phyloP scores from a whole-genome alignment of 1,140 invertebrate genomes.

The Lasioglossum albipes region DNA sequence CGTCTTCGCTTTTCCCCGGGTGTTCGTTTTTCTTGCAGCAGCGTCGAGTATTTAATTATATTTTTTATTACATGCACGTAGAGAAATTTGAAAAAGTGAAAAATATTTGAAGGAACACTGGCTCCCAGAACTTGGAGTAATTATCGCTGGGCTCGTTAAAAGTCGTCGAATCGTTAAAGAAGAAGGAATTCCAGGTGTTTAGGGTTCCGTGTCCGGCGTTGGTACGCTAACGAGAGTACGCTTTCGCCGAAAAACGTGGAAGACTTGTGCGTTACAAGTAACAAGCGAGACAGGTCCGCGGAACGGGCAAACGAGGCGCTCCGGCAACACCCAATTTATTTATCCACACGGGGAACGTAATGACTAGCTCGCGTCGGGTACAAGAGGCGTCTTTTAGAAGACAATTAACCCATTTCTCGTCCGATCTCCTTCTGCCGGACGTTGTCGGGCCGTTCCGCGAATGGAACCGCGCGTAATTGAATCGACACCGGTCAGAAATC shows the following conservation, averaged over 20 bases:
- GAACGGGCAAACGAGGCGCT: neutral
- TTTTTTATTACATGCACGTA: too few species aligned
- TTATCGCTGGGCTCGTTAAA: too few species aligned
- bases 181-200: too few species aligned
- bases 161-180: too few species aligned
- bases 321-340: constrained; percentile 27
- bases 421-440: constrained; percentile 13
- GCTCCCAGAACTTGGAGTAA: too few species aligned
- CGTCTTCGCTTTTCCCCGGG: neutral
- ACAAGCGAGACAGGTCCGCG: neutral
- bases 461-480: constrained; percentile 2
- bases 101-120: too few species aligned
- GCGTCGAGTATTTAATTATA: too few species aligned
- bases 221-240: too few species aligned
- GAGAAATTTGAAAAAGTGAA: too few species aligned
- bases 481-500: constrained; percentile 15
- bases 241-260: too few species aligned
- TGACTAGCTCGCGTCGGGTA: neutral
- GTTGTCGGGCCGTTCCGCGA: neutral
- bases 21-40: neutral
- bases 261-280: too few species aligned
- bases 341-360: constrained; percentile 20
- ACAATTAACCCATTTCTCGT: constrained; percentile 45
- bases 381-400: constrained; percentile 2
- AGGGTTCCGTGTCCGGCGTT: too few species aligned